A percentile compares a stretch with the other conserved stretches of the same genome.
These are phyloP conservation scores for Astropecten irregularis DNA, from an alignment of 53 echinoderm and acorn worm genomes.

Conservation along the genomic window DNA sequence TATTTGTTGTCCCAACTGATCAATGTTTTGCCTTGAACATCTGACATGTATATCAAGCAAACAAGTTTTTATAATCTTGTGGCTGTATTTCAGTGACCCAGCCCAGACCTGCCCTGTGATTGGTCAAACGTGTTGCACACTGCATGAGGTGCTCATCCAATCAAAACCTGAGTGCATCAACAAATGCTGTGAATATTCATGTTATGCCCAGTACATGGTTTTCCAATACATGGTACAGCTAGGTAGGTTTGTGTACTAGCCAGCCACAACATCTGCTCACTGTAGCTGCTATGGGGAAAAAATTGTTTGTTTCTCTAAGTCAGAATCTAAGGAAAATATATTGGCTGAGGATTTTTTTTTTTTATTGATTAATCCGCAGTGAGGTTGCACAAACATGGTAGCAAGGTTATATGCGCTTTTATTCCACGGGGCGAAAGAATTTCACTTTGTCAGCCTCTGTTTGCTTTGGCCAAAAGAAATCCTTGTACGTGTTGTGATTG, in stretches of 20 bases:
- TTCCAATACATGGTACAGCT: too few relatives aligned
- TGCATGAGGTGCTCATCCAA: conserved; percentile 8
- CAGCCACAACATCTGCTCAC: too few relatives aligned
- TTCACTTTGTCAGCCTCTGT: too few relatives aligned
- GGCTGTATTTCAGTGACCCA: conserved; percentile 37
- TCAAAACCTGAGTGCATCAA: neutral
- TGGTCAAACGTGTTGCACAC: neutral
- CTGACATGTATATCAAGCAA: conserved; percentile 5
- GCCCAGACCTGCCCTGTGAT: conserved; percentile 18
- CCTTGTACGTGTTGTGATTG: neutral
- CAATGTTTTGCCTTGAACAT: too few relatives aligned
- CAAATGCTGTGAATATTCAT: conserved; percentile 3
- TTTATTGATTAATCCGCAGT: neutral
- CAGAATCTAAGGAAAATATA: neutral
- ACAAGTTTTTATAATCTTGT: conserved; percentile 45
- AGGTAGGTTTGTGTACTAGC: too few relatives aligned
- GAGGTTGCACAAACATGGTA: neutral
- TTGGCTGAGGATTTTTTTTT: neutral
- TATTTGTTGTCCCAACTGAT: too few relatives aligned
- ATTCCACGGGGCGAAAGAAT: neutral
- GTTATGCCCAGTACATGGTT: too few relatives aligned
- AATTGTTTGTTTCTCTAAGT: conserved; percentile 33
- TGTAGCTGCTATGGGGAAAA: neutral
- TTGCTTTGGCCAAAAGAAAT: neutral
- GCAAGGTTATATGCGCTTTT: neutral